Evolutionary conservation across 2,888 invertebrate genomes (phyloP).

Genomic region (Dichetophora obliterata): DNA sequence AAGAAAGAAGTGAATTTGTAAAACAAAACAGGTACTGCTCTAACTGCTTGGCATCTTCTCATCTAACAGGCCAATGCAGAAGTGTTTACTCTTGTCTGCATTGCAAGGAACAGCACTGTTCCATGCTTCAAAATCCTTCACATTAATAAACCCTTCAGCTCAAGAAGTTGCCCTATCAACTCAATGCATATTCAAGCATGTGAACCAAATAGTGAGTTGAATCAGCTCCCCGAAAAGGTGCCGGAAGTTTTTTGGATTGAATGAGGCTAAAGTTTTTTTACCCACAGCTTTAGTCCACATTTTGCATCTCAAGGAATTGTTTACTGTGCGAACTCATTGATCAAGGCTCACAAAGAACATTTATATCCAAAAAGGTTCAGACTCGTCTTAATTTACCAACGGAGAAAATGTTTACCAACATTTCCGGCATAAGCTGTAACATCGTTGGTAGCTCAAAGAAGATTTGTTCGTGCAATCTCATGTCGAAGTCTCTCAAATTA

Average conservation of each 20-base stretch:
- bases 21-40: constrained; percentile 26
- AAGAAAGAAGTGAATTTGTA: too few species aligned
- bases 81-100: too few species aligned
- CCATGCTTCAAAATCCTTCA: background rate
- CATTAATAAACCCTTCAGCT: background rate
- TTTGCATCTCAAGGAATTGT: constrained; percentile 5
- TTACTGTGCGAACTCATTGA: constrained; percentile 33
- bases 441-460: constrained; percentile 20
- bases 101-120: background rate
- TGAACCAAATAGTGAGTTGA: too few species aligned
- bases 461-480: constrained; percentile 6
- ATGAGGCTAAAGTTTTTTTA: constrained; percentile 10
- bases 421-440: constrained; percentile 21
- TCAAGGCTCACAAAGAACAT: constrained; percentile 33
- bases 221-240: background rate
- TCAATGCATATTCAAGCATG: too few species aligned
- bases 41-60: too few species aligned
- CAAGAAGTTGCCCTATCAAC: too few species aligned
- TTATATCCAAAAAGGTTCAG: constrained; percentile 25
- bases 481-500: background rate
- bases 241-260: background rate
- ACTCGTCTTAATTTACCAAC: too few species aligned
- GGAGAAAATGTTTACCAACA: constrained; percentile 9
- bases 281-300: constrained; percentile 12
- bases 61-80: too few species aligned